Conservation (phyloP, 2,797 vertebrate genomes). For the Aeoliscus strigatus region DNA sequence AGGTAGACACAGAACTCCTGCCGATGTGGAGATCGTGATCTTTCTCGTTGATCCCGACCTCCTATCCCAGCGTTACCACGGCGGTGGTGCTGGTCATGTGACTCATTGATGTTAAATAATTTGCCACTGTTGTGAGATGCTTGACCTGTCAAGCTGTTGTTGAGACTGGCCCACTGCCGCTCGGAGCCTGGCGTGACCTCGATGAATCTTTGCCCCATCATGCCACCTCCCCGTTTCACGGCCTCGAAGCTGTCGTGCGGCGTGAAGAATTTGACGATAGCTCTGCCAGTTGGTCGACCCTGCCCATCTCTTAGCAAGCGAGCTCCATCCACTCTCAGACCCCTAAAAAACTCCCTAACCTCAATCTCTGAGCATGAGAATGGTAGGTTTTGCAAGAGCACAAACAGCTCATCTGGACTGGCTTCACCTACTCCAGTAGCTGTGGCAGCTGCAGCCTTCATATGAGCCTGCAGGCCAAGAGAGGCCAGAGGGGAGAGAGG, state of each 20-base stretch:
- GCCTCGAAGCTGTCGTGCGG: slow-evolving; percentile 96
- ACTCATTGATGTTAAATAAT: slow-evolving; percentile 52
- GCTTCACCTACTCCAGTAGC: slow-evolving; percentile 43
- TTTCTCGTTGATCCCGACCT: slow-evolving; percentile 80
- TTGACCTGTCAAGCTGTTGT: slow-evolving; percentile 45
- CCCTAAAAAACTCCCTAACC: slow-evolving; percentile 91
- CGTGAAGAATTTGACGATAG: slow-evolving; percentile 90
- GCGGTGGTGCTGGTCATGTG: slow-evolving; percentile 65
- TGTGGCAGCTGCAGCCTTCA: slow-evolving; percentile 82
- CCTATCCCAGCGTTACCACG: slow-evolving; percentile 48
- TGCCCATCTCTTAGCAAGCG: slow-evolving; percentile 87
- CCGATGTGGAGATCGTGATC: slow-evolving; percentile 93
- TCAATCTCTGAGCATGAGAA: slow-evolving; percentile 89
- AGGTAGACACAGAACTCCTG: slow-evolving; percentile 94
- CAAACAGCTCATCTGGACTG: slow-evolving; percentile 88
- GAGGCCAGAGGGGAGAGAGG: slow-evolving; percentile 82
- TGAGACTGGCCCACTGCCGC: slow-evolving; percentile 84
- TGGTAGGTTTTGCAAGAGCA: slow-evolving; percentile 92
- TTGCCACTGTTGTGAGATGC: slow-evolving; percentile 36
- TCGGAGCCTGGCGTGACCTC: slow-evolving; percentile 91
- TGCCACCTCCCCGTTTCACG: slow-evolving; percentile 88
- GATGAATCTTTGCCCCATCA: slow-evolving; percentile 95
- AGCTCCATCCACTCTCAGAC: slow-evolving; percentile 86
- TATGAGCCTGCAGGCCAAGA: slow-evolving; percentile 83
- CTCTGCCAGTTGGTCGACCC: slow-evolving; percentile 89